A percentile compares a stretch with the other conserved stretches of the same genome.
Evolutionary conservation across 2,797 vertebrate genomes (phyloP).

Genomic region (Mus spretus): DNA sequence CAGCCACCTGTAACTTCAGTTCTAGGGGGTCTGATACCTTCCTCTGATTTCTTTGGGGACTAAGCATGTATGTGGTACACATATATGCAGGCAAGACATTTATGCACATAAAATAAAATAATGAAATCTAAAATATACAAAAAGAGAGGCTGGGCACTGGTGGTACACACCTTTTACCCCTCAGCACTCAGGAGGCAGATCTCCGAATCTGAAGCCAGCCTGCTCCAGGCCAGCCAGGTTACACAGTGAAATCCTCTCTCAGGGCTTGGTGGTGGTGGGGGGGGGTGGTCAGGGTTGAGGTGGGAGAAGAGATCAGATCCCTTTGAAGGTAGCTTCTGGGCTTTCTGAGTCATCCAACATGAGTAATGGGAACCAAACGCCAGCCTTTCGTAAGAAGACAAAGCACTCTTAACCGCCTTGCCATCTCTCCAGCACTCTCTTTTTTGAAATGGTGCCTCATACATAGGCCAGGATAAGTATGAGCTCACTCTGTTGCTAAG

Average conservation of each 20-base stretch:
- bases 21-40: not conserved
- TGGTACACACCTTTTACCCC: not conserved
- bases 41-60: not conserved
- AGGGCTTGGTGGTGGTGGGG: too few relatives aligned
- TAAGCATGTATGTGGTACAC: not conserved
- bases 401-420: not conserved
- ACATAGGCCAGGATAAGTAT: not conserved
- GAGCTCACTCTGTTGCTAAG: not conserved
- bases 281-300: not conserved
- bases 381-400: not conserved
- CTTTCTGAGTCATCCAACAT: not conserved
- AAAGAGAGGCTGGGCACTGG: not conserved
- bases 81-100: not conserved
- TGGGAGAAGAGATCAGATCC: not conserved
- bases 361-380: not conserved
- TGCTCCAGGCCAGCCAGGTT: not conserved
- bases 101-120: not conserved
- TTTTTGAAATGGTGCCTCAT: not conserved
- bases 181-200: not conserved
- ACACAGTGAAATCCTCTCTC: not conserved
- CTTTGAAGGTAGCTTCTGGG: not conserved
- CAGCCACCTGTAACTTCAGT: not conserved
- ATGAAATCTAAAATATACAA: not conserved
- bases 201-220: not conserved
- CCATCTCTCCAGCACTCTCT: not conserved